Evolutionary conservation across 2,797 vertebrate species (phyloP), one percentile per base, ranked within the genome.

Genomic region (Corythornis leucogaster): DNA sequence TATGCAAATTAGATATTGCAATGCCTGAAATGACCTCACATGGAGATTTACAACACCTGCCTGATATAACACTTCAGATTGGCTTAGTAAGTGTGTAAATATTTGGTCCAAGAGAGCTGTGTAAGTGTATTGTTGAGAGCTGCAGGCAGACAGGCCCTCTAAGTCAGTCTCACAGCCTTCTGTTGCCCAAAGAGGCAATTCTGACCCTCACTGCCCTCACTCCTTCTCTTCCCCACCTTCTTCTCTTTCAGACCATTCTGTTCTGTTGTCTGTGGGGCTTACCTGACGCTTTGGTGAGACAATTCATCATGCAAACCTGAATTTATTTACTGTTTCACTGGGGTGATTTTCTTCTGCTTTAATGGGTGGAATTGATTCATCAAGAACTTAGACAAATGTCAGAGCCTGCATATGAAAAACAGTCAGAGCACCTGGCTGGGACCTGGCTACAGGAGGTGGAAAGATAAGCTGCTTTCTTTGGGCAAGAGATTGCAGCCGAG

Each of bases 1-100:
- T 24, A 82, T 80, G 68, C 15, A 89, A 80, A 94, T 82, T 58
- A 61, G 30, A 6, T 46, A 68, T 85, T 80, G 77, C 50, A 80
- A 58, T 62, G 24, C 30, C 75, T 90, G 43, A 85, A 77, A 80
- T 74, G 64, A 75, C 71, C 50, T 92, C 45, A 61, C 19, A 21
- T 19, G 7, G 28, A 63, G 68, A 80, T 87, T 90, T 74, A 45
- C 21, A 68, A 31, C 62, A 70, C 19, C 42, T 90, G 42, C 42
- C 17, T 51, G n/a, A 57, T 22, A 9, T 16, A 80, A 33, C 45
- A 64, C 50, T 85, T 80, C 63, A 38, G 55, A 33, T 38, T 35
- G 15, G 15, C 7, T 86, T 57, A 70, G 25, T 25, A 10, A 48
- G 3, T 2, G 12, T 53, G 24, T n/a, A 79, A 79, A 53, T 73